phyloP scores from a whole-genome alignment of 1,140 invertebrate species.

The Drosophila murphyi region DNA sequence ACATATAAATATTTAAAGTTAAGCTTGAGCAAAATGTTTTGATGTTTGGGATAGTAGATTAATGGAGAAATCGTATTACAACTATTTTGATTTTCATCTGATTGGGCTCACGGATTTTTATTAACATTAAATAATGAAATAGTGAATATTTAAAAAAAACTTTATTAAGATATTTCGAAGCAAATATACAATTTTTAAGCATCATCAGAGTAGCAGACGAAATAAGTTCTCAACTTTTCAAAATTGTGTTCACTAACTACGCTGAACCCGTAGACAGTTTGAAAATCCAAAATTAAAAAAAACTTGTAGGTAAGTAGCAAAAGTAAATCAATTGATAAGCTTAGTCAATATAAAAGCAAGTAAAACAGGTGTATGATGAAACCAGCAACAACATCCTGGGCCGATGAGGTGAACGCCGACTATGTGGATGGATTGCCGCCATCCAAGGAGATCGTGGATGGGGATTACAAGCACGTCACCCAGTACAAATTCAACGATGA shows the following conservation, averaged over 20 bases:
- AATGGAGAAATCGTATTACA: too few relatives aligned
- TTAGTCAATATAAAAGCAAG: not conserved
- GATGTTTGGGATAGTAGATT: too few relatives aligned
- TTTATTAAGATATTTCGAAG: too few relatives aligned
- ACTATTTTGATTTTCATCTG: too few relatives aligned
- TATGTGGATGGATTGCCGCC: constrained; percentile 91
- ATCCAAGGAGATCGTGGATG: constrained; percentile 92
- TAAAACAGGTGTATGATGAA: constrained; percentile 71
- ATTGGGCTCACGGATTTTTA: too few relatives aligned
- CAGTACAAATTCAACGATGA: constrained; percentile 97
- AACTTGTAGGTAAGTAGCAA: not conserved
- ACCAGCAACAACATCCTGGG: constrained; percentile 94
- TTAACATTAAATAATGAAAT: too few relatives aligned
- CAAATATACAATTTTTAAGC: not conserved
- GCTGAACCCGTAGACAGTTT: not conserved
- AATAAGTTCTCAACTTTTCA: not conserved
- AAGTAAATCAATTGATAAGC: not conserved
- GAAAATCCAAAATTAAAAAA: not conserved
- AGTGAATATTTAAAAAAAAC: too few relatives aligned
- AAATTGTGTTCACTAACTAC: not conserved
- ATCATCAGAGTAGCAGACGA: not conserved
- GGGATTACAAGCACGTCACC: constrained; percentile 95
- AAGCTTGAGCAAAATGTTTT: too few relatives aligned
- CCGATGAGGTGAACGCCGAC: constrained; percentile 95
- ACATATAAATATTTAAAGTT: too few relatives aligned